Evolutionary conservation across 30 jellyfish, hydroid and myxozoan species (phyloP), one percentile per base, ranked within the genome.

Genomic region (Morbakka virulenta): DNA sequence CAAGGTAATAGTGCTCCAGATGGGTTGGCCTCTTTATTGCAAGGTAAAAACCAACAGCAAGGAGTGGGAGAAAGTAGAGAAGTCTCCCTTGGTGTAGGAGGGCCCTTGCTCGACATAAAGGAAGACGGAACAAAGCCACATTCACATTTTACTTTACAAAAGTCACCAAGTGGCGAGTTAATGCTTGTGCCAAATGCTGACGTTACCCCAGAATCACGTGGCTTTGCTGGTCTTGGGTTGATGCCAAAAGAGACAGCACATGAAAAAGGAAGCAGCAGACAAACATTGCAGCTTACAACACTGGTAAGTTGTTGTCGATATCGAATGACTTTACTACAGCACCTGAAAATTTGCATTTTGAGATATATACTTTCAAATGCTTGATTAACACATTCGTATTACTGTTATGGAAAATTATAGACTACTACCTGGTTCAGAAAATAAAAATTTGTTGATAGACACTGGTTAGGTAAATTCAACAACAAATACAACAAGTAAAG

Each of bases 181-280:
- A 77, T 71, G 68, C 87, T 90, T 31, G 95, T 90, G 29, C 98
- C 98, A 28, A 88, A 83, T 49, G 89, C 77, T 3, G 98, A 83
- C 26, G 96, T 85, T 26, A 94, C 94, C 27, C 86, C 85, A 11
- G 85, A 81, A 24, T 74, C 95, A 17, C 36, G 91, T 31, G 95
- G 93, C 13, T 32, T 75, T 3, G 93, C 83, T 9, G 49, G 73
- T 14, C 80, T 50, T 24, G 92, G 71, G n/a, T 30, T 90, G 57
- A 89, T 64, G 62, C 89, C 95, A 47, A 90, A 90, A 62, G 83
- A 83, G 12, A 73, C 35, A 9, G 31, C 25, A 29, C 87, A 80
- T 20, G 95, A 69, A 36, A 82, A 82, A 11, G 98, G 87, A n/a
- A 84, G 77, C 12, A 90, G 64, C 80, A 72, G 98, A 74, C 98